phyloP scores from a whole-genome alignment of 2,797 vertebrate genomes.

The Pseudotriccus pelzelni region DNA sequence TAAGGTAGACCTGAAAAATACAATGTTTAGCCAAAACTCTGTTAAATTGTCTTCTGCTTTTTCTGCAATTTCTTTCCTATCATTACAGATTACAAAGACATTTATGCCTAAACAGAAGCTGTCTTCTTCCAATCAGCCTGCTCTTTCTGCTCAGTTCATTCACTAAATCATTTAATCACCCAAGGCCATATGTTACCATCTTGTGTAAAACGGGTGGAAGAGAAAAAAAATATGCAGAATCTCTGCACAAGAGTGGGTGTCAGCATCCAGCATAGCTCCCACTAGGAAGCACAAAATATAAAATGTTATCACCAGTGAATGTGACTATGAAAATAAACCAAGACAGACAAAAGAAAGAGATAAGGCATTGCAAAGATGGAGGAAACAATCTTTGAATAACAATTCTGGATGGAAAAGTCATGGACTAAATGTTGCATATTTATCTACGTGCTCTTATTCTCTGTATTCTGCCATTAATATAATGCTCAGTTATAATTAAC shows the following conservation, averaged over 20 bases:
- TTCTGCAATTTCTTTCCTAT: constrained; percentile 50
- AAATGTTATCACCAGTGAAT: constrained; percentile 45
- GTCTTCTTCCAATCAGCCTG: constrained; percentile 71
- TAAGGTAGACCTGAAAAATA: constrained; percentile 44
- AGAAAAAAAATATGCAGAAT: constrained; percentile 38
- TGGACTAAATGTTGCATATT: not conserved
- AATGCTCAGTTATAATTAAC: not conserved
- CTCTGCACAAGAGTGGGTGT: constrained; percentile 65
- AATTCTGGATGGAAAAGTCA: not conserved
- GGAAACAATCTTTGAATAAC: not conserved
- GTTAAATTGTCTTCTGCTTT: constrained; percentile 46
- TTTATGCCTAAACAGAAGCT: constrained; percentile 72
- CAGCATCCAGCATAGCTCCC: constrained; percentile 62
- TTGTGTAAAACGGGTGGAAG: constrained; percentile 65
- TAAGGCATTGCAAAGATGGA: constrained; percentile 2
- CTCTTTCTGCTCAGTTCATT: constrained; percentile 71
- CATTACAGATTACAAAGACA: constrained; percentile 68
- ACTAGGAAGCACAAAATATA: constrained; percentile 51
- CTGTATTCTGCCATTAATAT: not conserved
- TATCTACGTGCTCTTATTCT: not conserved
- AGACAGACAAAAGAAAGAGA: constrained; percentile 45
- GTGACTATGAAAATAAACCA: constrained; percentile 23
- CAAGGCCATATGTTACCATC: constrained; percentile 72
- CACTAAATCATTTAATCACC: constrained; percentile 75
- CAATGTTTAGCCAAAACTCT: constrained; percentile 55